These are phyloP conservation scores for Cynocephalus volans DNA, from an alignment of 2,113 vertebrate genomes.

Conservation along the genomic window DNA sequence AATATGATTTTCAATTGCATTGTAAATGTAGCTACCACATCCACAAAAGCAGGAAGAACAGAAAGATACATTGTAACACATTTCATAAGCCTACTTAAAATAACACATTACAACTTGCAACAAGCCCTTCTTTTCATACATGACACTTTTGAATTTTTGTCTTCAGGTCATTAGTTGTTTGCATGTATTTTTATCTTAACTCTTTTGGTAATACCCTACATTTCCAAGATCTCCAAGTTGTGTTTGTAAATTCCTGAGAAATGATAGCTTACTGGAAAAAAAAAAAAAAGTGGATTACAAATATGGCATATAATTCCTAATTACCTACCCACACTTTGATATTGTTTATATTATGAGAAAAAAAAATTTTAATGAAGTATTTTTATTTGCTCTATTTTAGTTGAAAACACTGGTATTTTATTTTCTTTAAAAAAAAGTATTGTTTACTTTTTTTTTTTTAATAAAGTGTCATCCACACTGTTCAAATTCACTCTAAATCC, in stretches of 20 bases:
- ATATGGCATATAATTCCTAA: slow-evolving; percentile 17
- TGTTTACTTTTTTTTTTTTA: background rate
- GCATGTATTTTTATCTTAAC: slow-evolving; percentile 54
- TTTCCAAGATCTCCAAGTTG: background rate
- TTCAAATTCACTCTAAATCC: background rate
- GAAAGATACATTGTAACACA: slow-evolving; percentile 27
- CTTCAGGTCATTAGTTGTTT: slow-evolving; percentile 57
- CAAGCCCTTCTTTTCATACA: slow-evolving; percentile 54
- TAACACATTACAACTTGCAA: background rate
- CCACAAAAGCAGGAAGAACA: slow-evolving; percentile 48
- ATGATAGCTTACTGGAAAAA: background rate
- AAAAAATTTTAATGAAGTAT: background rate
- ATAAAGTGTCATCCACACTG: background rate
- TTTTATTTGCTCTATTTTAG: background rate
- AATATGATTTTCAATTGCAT: slow-evolving; percentile 9
- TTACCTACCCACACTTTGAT: background rate
- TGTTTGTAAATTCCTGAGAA: slow-evolving; percentile 22
- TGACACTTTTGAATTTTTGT: background rate
- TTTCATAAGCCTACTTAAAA: slow-evolving; percentile 44
- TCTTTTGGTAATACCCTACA: slow-evolving; percentile 50
- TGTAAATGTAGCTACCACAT: slow-evolving; percentile 61
- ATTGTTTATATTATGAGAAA: background rate
- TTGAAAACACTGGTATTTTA: background rate
- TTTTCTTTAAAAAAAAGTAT: background rate
- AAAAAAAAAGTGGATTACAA: background rate